Evolutionary conservation across 2,888 invertebrate genomes (phyloP), one percentile per base, ranked within the genome.

Genomic region (Drosophila mercatorum): DNA sequence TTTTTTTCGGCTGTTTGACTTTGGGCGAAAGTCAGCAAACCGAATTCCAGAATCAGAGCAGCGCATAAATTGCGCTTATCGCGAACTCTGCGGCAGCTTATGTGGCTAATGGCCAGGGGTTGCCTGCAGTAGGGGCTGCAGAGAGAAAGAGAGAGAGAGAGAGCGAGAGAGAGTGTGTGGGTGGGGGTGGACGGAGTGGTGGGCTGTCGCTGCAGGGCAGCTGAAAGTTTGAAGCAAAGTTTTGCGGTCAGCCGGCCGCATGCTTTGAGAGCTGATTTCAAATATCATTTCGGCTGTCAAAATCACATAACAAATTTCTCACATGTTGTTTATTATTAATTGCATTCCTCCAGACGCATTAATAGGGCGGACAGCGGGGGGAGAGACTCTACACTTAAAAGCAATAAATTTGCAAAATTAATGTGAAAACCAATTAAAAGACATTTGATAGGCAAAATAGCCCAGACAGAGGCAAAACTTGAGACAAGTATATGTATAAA

Each of bases 331-430:
- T 78, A 72, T 81, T 86, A 86, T 86, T 83, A 83, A 83, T 86
- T 86, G 87, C 84, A 86, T 67, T 72, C 47, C 31, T 28, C n/a
- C 26, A 26, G 38, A 38, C 12, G 10, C 10, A 28, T 49, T 49
- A 49, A 49, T 31, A 22, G 17, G 0, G 11, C 22, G 22, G 22
- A 22, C 22, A 22, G 22, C 22, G 12, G 28, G 22, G 22, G 22
- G 2, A 2, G 2, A 22, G 22, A 22, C 22, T 17, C 36, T 38
- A n/a, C 26, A 55, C 40, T 36, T 46, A 46, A 65, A 72, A 56
- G 80, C 78, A 80, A 88, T 88, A 85, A 85, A 84, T 88, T 88
- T 84, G 86, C 84, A 88, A 88, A 88, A 85, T 84, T 88, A 88
- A 84, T 84, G 78, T 67, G 80, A 85, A 84, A 84, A 84, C 86